Evolutionary conservation across 2,888 invertebrate species (phyloP).

Genomic region (Alloscopus bannaensis): DNA sequence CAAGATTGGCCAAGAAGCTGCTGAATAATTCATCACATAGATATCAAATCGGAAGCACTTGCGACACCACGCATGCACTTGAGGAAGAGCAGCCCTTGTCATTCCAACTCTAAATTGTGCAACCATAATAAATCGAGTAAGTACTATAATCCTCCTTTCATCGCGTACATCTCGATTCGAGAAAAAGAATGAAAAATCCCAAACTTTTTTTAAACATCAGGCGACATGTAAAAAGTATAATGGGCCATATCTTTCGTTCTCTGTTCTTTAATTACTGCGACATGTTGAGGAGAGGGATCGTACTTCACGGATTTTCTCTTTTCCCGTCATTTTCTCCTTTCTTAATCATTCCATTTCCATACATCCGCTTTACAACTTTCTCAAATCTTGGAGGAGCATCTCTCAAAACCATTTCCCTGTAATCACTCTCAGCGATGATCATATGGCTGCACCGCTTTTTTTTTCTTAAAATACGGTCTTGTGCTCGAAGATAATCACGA

Average conservation of each 20-base stretch:
- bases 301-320: neutral
- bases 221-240: slow-evolving; percentile 18
- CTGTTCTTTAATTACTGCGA: slow-evolving; percentile 13
- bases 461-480: too few species aligned
- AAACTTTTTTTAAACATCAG: too few species aligned
- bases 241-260: too few species aligned
- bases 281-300: neutral
- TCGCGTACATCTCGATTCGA: too few species aligned
- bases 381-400: neutral
- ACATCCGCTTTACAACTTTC: neutral
- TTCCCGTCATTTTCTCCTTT: neutral
- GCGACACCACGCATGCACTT: too few species aligned
- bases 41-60: slow-evolving; percentile 69
- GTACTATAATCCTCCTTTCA: too few species aligned
- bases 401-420: neutral
- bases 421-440: neutral
- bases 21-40: slow-evolving; percentile 71
- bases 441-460: too few species aligned
- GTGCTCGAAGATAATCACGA: slow-evolving; percentile 2
- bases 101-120: too few species aligned
- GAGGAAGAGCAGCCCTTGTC: too few species aligned
- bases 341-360: slow-evolving; percentile 4
- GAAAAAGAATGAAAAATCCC: too few species aligned
- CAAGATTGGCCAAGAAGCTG: slow-evolving; percentile 59
- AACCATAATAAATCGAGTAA: too few species aligned